Conservation (phyloP, 2,888 invertebrate species). For the Eupithecia centaureata region DNA sequence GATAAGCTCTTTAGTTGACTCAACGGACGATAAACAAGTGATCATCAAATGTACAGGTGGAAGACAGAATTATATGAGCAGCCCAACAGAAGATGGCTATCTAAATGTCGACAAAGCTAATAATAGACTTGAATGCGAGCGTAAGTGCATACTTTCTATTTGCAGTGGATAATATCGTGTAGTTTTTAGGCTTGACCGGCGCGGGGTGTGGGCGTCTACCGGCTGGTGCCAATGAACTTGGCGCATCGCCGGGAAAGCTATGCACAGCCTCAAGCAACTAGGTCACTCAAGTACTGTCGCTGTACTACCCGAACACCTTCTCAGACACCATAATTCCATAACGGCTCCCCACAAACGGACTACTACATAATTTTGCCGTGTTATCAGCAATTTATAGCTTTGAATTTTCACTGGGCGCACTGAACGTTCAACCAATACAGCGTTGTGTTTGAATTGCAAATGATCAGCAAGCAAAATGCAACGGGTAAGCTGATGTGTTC, state of each 20-base stretch:
- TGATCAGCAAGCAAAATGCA: slow-evolving; percentile 53
- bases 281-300: slow-evolving; percentile 71
- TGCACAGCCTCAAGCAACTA: slow-evolving; percentile 66
- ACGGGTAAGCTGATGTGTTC: slow-evolving; percentile 58
- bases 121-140: slow-evolving; percentile 65
- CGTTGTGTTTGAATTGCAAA: slow-evolving; percentile 65
- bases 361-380: slow-evolving; percentile 57
- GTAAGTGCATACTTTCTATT: slow-evolving; percentile 75
- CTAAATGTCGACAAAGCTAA: slow-evolving; percentile 44
- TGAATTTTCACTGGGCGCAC: slow-evolving; percentile 58
- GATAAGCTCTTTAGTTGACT: too few species aligned
- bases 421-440: slow-evolving; percentile 58
- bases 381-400: slow-evolving; percentile 57
- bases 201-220: slow-evolving; percentile 44
- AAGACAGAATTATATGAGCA: slow-evolving; percentile 1
- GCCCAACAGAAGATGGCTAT: slow-evolving; percentile 9
- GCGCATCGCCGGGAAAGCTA: slow-evolving; percentile 73
- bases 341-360: slow-evolving; percentile 48
- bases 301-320: slow-evolving; percentile 59
- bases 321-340: slow-evolving; percentile 56
- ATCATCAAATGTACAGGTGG: neutral
- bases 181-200: slow-evolving; percentile 66
- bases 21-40: too few species aligned
- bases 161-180: slow-evolving; percentile 68
- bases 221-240: slow-evolving; percentile 76